Evolutionary conservation across 2,888 invertebrate genomes (phyloP).

Genomic region (Arrhopalites spinosus): DNA sequence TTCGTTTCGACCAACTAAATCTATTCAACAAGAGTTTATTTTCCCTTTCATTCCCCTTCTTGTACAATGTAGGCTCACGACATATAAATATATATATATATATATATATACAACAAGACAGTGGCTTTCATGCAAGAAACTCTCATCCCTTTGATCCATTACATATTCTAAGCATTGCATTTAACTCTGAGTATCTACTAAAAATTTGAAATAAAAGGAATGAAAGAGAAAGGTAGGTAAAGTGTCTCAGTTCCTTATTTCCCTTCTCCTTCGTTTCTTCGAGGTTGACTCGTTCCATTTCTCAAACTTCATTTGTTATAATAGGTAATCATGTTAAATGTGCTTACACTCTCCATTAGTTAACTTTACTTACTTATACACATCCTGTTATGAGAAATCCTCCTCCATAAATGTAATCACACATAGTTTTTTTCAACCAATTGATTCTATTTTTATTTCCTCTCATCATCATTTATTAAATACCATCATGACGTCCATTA

Average conservation of each 20-base stretch:
- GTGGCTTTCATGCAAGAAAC: no score
- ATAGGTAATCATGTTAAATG: no score
- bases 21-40: slow-evolving; percentile 21
- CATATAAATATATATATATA: not conserved
- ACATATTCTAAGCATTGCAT: no score
- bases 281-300: slow-evolving; percentile 10
- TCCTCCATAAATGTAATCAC: not conserved
- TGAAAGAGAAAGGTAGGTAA: slow-evolving; percentile 22
- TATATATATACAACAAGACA: not conserved
- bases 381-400: not conserved
- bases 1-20: slow-evolving; percentile 22
- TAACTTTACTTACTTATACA: not conserved
- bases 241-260: slow-evolving; percentile 24
- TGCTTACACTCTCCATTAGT: not conserved
- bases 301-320: not conserved
- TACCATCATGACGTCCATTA: no score
- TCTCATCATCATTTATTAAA: no score
- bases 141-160: no score
- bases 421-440: no score
- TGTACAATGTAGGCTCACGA: not conserved
- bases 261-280: slow-evolving; percentile 4
- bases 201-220: not conserved
- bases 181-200: not conserved
- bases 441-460: no score
- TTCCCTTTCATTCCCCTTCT: slow-evolving; percentile 10